Evolutionary conservation across 2,797 vertebrate species (phyloP).

Genomic region (Thunnus albacares): DNA sequence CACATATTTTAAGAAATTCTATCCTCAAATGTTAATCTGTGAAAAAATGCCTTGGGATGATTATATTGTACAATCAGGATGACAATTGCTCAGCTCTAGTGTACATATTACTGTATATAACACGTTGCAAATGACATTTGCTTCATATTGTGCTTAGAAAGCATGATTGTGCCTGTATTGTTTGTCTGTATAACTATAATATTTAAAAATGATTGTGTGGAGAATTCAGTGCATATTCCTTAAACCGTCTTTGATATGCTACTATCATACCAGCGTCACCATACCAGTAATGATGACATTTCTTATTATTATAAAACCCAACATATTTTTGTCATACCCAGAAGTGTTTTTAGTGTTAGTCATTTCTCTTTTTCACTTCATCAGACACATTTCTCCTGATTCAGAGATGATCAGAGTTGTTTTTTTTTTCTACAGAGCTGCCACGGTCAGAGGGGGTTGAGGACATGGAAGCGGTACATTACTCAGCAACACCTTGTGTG

Average conservation of each 20-base stretch:
- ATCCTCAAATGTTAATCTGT: no score
- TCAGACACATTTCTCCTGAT: neutral
- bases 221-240: neutral
- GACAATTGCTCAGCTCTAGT: neutral
- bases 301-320: constrained; percentile 1
- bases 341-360: neutral
- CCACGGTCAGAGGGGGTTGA: constrained; percentile 84
- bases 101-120: neutral
- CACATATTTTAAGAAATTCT: no score
- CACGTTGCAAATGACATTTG: neutral
- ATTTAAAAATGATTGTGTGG: neutral
- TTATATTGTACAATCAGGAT: no score
- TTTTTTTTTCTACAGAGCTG: constrained; percentile 80
- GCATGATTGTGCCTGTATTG: neutral
- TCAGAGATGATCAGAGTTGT: neutral
- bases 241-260: no score
- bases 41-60: no score
- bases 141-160: neutral
- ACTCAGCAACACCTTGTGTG: constrained; percentile 85
- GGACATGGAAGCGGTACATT: constrained; percentile 84
- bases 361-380: neutral
- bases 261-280: no score
- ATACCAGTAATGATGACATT: neutral
- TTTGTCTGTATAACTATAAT: neutral
- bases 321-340: neutral